Conservation (phyloP, 1,140 invertebrate genomes). For the Pygmarrhopalites habei region DNA sequence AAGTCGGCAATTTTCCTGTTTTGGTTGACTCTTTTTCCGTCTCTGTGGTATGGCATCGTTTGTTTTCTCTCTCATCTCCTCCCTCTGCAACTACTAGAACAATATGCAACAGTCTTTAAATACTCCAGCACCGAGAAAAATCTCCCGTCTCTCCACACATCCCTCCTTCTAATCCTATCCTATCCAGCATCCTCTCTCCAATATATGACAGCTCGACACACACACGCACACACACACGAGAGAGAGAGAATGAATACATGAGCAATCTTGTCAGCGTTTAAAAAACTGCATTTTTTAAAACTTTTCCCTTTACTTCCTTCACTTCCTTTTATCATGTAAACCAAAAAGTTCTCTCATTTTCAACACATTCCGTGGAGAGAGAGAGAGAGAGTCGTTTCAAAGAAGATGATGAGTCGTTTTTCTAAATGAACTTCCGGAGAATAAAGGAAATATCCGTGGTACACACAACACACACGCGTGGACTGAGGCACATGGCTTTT, state of each 20-base stretch:
- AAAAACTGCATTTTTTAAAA: neutral
- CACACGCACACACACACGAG: neutral
- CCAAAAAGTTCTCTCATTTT: conserved; percentile 5
- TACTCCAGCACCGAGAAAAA: neutral
- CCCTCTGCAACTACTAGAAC: conserved; percentile 11
- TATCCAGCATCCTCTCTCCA: neutral
- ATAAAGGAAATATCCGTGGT: neutral
- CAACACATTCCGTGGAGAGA: neutral
- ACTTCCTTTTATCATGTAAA: conserved; percentile 8
- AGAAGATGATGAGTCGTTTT: neutral
- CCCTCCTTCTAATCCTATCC: neutral
- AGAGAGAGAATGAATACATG: neutral
- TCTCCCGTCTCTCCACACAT: neutral
- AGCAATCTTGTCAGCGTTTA: neutral
- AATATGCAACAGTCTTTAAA: conserved; percentile 5
- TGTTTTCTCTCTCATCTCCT: conserved; percentile 24
- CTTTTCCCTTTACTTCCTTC: neutral
- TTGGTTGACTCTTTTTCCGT: conserved; percentile 6
- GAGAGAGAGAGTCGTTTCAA: neutral
- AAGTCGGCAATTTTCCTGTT: conserved; percentile 12
- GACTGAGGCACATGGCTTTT: neutral
- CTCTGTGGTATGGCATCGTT: conserved; percentile 17
- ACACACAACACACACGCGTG: neutral
- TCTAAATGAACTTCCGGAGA: conserved; percentile 8
- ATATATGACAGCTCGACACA: neutral